phyloP scores from a whole-genome alignment of 2,797 vertebrate species.

The Helarctos malayanus region DNA sequence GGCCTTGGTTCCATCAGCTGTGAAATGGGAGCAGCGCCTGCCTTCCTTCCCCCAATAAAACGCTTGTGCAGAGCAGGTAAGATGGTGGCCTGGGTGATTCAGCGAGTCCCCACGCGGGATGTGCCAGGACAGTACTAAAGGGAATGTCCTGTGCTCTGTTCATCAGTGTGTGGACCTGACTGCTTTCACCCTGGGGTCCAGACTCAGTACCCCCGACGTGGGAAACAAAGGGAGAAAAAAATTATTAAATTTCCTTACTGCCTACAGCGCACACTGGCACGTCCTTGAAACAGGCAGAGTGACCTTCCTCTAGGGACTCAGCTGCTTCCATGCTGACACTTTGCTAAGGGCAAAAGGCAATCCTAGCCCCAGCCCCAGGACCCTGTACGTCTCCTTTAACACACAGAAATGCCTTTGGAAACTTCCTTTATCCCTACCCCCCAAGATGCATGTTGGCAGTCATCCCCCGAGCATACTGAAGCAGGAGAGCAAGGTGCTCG shows the following conservation, averaged over 20 bases:
- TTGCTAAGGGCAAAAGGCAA: background rate
- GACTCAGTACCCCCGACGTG: accelerated
- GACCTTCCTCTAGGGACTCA: background rate
- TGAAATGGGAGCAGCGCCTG: background rate
- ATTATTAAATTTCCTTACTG: no score
- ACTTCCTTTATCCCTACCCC: no score
- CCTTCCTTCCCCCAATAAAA: background rate
- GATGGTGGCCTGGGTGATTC: background rate
- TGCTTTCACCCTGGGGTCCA: accelerated
- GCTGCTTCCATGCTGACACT: background rate
- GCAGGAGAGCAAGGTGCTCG: no score
- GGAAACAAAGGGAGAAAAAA: no score
- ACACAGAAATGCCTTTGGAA: no score
- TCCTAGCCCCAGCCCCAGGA: background rate
- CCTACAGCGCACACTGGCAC: no score
- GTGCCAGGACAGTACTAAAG: accelerated
- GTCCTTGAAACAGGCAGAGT: background rate
- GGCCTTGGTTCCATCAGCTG: background rate
- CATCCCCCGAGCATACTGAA: no score
- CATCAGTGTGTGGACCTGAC: accelerated
- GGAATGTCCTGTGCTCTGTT: accelerated
- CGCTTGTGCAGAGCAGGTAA: no score
- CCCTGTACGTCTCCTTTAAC: no score
- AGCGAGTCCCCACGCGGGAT: accelerated
- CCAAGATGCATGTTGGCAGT: no score